phyloP scores from a whole-genome alignment of 30 jellyfish, hydroid and myxozoan species.

The Catostylus mosaicus region DNA sequence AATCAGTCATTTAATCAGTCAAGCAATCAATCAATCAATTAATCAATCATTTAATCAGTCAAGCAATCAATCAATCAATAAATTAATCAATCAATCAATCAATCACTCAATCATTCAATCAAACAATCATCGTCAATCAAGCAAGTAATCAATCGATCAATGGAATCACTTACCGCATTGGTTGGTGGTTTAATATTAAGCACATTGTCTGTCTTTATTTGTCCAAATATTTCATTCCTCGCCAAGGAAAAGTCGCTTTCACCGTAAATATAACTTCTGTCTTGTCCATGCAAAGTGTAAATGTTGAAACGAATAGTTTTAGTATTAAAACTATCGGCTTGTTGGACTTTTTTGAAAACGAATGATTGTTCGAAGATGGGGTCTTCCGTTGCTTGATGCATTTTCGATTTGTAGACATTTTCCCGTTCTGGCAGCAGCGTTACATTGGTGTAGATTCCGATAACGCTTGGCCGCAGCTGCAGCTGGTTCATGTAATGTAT shows the following conservation, averaged over 20 bases:
- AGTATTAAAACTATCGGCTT: conserved; percentile 14
- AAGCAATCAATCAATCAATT: neutral
- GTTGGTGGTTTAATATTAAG: conserved; percentile 39
- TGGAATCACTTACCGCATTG: neutral
- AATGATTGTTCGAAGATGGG: conserved; percentile 53
- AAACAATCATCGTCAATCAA: neutral
- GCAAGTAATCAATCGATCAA: neutral
- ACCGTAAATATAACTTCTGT: conserved; percentile 7
- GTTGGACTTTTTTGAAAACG: conserved; percentile 27
- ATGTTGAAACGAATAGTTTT: conserved; percentile 38
- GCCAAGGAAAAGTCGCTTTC: conserved; percentile 43
- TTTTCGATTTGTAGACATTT: conserved; percentile 19
- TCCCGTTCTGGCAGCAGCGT: conserved; percentile 52
- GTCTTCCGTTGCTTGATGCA: conserved; percentile 19
- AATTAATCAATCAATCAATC: conserved; percentile 9
- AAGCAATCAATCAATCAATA: no score
- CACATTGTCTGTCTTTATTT: conserved; percentile 17
- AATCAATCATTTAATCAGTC: neutral
- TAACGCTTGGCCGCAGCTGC: conserved; percentile 13
- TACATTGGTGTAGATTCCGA: conserved; percentile 1
- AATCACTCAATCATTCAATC: neutral
- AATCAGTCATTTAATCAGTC: neutral
- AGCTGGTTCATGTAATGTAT: conserved; percentile 23
- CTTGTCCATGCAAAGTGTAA: conserved; percentile 18
- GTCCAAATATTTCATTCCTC: conserved; percentile 10